Evolutionary conservation across 2,113 vertebrate species (phyloP).

Genomic region (Psittacus erithacus): DNA sequence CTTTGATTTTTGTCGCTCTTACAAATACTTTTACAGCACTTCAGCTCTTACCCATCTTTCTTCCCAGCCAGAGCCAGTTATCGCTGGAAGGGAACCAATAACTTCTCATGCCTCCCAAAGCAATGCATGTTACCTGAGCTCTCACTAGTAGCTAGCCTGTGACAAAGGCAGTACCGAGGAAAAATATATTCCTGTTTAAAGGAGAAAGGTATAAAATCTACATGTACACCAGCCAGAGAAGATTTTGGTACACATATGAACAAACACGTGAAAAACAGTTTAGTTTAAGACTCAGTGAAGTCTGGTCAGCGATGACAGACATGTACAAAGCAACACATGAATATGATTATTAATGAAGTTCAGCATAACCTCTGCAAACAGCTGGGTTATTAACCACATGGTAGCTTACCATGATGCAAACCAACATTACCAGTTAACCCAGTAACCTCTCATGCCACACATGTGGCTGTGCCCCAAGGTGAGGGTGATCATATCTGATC

Average conservation of each 20-base stretch:
- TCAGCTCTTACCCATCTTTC: not conserved
- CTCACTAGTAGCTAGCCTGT: not conserved
- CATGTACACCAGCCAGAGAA: not conserved
- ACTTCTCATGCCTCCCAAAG: not conserved
- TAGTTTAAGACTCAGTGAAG: rapidly evolving
- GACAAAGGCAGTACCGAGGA: not conserved
- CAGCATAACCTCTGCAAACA: not conserved
- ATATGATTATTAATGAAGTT: rapidly evolving
- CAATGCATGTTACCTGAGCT: not conserved
- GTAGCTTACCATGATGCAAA: not conserved
- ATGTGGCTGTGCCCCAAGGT: rapidly evolving
- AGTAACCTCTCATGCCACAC: rapidly evolving
- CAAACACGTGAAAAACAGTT: not conserved
- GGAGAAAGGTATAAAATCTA: not conserved
- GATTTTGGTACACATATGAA: not conserved
- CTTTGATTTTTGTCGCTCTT: not conserved
- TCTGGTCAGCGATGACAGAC: not conserved
- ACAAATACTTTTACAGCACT: not conserved
- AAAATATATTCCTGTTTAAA: not conserved
- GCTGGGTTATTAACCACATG: rapidly evolving
- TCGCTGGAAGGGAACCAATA: not conserved
- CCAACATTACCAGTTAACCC: rapidly evolving
- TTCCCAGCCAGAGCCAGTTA: not conserved
- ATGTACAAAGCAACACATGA: rapidly evolving
- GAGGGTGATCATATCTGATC: not conserved